Conservation (phyloP, 2,797 vertebrate genomes). For the Astyanax mexicanus region DNA sequence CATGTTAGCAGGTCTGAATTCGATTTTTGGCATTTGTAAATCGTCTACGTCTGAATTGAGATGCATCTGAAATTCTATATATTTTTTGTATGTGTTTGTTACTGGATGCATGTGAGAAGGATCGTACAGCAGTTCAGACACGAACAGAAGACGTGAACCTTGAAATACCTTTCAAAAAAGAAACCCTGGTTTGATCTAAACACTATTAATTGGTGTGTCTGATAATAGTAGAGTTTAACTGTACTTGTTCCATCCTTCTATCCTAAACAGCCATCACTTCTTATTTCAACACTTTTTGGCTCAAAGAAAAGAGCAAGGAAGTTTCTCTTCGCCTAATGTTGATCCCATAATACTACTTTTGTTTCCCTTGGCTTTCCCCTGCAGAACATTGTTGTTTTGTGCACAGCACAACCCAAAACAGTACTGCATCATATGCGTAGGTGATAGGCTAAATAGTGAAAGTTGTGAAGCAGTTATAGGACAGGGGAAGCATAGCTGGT, state of each 20-base stretch:
- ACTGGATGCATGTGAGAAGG: neutral
- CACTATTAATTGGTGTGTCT: neutral
- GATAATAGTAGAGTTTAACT: neutral
- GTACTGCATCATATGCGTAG: slow-evolving; percentile 31
- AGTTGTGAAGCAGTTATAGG: neutral
- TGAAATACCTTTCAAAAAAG: neutral
- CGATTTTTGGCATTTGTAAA: too few relatives aligned
- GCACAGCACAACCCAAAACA: slow-evolving; percentile 32
- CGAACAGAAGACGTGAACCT: too few relatives aligned
- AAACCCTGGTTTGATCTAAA: neutral
- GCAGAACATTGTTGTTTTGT: slow-evolving; percentile 34
- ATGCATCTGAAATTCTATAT: too few relatives aligned
- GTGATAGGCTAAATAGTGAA: slow-evolving; percentile 27
- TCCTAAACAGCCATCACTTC: neutral
- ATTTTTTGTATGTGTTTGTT: too few relatives aligned
- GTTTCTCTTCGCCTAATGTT: slow-evolving; percentile 7
- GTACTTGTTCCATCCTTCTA: neutral
- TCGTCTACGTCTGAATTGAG: too few relatives aligned
- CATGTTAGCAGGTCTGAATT: too few relatives aligned
- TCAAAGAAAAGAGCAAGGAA: neutral
- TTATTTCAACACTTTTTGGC: neutral
- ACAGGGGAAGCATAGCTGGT: neutral
- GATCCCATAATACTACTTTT: slow-evolving; percentile 13
- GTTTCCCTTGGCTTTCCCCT: slow-evolving; percentile 9
- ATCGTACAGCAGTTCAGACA: neutral